Percentiles rank a stretch among this genome's conserved stretches.
These are phyloP conservation scores for Erpornis zantholeuca DNA, from an alignment of 2,113 vertebrate genomes.

Conservation along the genomic window DNA sequence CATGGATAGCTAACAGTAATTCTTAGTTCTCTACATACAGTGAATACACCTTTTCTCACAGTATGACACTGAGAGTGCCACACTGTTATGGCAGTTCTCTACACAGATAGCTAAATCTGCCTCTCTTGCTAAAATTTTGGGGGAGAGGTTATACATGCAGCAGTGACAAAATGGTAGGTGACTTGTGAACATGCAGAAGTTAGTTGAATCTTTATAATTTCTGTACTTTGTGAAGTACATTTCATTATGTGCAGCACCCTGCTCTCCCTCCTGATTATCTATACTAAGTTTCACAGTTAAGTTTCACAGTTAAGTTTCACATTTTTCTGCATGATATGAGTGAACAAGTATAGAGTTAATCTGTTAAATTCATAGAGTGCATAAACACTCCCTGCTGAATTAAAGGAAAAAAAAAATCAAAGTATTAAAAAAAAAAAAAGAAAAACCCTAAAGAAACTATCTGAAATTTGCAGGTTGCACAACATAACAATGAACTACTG, in stretches of 20 bases:
- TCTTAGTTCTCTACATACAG: background rate
- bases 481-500: background rate
- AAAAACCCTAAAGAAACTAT: background rate
- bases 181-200: background rate
- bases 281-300: background rate
- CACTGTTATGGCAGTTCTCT: background rate
- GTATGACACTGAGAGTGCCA: background rate
- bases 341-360: background rate
- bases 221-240: background rate
- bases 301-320: background rate
- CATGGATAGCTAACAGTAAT: background rate
- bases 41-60: background rate
- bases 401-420: background rate
- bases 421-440: background rate
- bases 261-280: background rate
- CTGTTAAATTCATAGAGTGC: background rate
- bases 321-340: background rate
- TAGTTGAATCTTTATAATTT: background rate
- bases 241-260: background rate
- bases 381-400: fast-evolving
- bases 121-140: background rate
- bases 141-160: background rate
- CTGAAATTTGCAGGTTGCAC: background rate
- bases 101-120: background rate
- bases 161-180: background rate